Evolutionary conservation across 1,140 invertebrate genomes (phyloP).

Genomic region (Pogonognathellus flavescens): DNA sequence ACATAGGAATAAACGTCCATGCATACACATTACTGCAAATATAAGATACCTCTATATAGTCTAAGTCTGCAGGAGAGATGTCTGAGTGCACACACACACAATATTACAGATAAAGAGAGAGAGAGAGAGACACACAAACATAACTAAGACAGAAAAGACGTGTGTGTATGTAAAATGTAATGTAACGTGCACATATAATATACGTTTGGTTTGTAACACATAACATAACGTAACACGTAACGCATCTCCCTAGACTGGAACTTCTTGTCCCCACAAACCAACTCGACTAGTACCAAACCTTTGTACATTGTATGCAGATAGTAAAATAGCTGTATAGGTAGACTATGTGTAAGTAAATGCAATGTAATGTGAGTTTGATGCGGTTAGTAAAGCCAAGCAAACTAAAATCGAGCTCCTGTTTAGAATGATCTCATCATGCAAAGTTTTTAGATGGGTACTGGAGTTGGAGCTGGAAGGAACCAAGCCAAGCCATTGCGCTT

Average conservation of each 20-base stretch:
- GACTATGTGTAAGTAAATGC: conserved; percentile 2
- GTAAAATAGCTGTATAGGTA: background rate
- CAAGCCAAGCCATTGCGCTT: conserved; percentile 25
- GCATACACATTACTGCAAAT: no score
- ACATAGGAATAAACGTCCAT: no score
- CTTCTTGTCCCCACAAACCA: conserved; percentile 16
- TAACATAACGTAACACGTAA: background rate
- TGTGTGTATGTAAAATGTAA: background rate
- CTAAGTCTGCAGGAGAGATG: no score
- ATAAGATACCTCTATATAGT: no score
- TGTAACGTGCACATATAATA: no score
- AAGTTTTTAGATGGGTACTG: conserved; percentile 46
- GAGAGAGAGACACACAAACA: no score
- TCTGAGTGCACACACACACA: no score
- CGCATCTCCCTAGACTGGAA: conserved; percentile 4
- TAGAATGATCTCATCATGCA: conserved; percentile 33
- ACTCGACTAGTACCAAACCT: background rate
- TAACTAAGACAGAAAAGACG: background rate
- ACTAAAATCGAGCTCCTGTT: conserved; percentile 33
- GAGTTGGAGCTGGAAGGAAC: conserved; percentile 42
- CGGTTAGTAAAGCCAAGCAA: conserved; percentile 12
- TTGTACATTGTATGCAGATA: background rate
- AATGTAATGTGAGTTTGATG: conserved; percentile 31
- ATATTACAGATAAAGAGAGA: no score
- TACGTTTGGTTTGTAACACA: background rate